Base-by-base conservation (phyloP, 2,797 vertebrate genomes). In the Orientallactaga sibirica region DNA sequence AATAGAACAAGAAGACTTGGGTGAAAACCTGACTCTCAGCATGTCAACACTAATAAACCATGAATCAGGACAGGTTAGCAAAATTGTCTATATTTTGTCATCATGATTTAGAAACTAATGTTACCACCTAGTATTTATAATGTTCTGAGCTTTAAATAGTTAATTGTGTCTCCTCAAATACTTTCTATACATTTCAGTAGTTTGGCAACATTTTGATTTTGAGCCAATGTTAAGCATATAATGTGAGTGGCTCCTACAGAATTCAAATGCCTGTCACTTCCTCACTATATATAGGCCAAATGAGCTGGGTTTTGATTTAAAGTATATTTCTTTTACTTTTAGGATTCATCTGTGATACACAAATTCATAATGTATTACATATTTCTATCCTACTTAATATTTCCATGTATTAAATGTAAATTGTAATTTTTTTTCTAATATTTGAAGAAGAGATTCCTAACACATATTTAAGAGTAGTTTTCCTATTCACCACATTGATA, bases 401-500 rank as follows among this genome's bases (percentile, higher is more conserved):
- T 86, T 88, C 66, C 4, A 58, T 29, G 43, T 0, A 85, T 5
- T 61, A 70, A 84, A 73, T n/a, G 41, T 5, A 86, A 89, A 76
- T 16, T 79, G 4, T 37, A 70, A 37, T 37, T 4, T 68, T 10
- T 10, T 18, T 78, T 73, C 3, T 78, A 52, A 64, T 75, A 73
- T 78, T 91, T 43, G 22, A 79, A 1, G 22, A 58, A 76, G 58
- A 87, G 18, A 22, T 73, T 75, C 70, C 81, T 66, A 83, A 73
- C 12, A 37, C 2, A 37, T 75, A 67, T 87, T 7, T 73, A 27
- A 8, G 8, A 77, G 3, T 41, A 2, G 0, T 85, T 41, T 92
- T 5, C 4, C 92, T 93, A 81, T 90, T 90, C 84, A 73, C 48
- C 37, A 91, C 10, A 55, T 29, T 85, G 52, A 61, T 86, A 90